These are phyloP conservation scores for Lepilemur ruficaudatus DNA, from an alignment of 2,797 vertebrate genomes.

Conservation along the genomic window DNA sequence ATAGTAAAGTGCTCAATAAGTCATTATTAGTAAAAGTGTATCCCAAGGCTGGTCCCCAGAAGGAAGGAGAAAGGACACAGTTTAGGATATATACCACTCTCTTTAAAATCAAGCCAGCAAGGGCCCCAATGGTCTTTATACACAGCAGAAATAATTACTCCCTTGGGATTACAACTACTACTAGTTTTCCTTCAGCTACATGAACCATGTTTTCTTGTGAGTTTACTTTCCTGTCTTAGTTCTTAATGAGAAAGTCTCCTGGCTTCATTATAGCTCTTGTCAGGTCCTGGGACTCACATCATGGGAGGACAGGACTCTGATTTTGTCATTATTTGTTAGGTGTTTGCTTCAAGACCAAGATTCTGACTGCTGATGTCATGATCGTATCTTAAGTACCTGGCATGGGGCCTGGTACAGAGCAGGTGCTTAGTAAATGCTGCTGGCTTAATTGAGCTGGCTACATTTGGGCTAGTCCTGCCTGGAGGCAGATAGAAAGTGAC, in stretches of 20 bases:
- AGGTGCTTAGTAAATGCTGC: not conserved
- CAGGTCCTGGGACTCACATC: not conserved
- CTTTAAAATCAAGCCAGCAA: slow-evolving; percentile 7
- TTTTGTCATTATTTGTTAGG: slow-evolving; percentile 11
- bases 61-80: not conserved
- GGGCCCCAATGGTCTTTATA: not conserved
- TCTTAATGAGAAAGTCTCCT: slow-evolving; percentile 28
- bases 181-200: not conserved
- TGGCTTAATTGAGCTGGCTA: not conserved
- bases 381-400: not conserved
- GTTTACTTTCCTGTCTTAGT: not conserved
- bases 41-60: not conserved
- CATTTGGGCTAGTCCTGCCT: not conserved
- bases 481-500: slow-evolving; percentile 4
- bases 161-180: not conserved
- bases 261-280: not conserved
- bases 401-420: not conserved
- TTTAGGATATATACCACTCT: not conserved
- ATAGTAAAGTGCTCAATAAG: not conserved
- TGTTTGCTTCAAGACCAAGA: not conserved
- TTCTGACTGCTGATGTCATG: not conserved
- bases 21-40: slow-evolving; percentile 31
- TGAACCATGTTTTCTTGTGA: not conserved
- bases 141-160: not conserved
- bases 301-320: not conserved